Evolutionary conservation across 35 echinoderm and acorn worm species (phyloP).

Genomic region (Lytechinus variegatus): DNA sequence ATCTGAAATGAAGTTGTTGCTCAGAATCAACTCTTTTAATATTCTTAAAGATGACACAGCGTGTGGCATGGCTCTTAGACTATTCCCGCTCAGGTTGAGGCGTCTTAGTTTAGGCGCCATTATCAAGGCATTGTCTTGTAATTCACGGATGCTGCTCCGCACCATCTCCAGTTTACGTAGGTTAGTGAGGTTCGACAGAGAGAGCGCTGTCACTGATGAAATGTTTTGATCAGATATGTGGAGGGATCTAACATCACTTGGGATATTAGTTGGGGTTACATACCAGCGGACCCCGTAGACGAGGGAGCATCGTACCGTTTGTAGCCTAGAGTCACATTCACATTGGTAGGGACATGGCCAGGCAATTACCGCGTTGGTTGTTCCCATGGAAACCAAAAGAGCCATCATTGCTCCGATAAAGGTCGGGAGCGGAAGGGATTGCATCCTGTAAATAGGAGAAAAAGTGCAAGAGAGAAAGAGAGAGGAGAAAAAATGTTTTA

Average conservation of each 20-base stretch:
- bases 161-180: conserved; percentile 47
- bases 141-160: conserved; percentile 13
- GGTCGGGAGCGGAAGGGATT: neutral
- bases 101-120: conserved; percentile 52
- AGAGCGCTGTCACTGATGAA: neutral
- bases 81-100: conserved; percentile 58
- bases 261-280: neutral
- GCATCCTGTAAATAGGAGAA: conserved; percentile 32
- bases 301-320: neutral
- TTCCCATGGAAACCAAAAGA: conserved; percentile 45
- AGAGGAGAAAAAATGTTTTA: neutral
- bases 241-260: neutral
- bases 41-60: conserved; percentile 22
- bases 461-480: neutral
- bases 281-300: neutral
- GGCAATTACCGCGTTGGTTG: neutral
- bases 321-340: conserved; percentile 22
- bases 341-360: conserved; percentile 19
- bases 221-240: conserved; percentile 34
- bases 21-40: conserved; percentile 58
- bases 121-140: conserved; percentile 55
- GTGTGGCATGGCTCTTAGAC: conserved; percentile 40
- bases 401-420: neutral
- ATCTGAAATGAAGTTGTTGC: conserved; percentile 40
- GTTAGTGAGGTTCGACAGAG: neutral